Evolutionary conservation across 64 coral and sea anemone genomes (phyloP), one percentile per base, ranked within the genome.

Genomic region (Dendronephthya gigantea): DNA sequence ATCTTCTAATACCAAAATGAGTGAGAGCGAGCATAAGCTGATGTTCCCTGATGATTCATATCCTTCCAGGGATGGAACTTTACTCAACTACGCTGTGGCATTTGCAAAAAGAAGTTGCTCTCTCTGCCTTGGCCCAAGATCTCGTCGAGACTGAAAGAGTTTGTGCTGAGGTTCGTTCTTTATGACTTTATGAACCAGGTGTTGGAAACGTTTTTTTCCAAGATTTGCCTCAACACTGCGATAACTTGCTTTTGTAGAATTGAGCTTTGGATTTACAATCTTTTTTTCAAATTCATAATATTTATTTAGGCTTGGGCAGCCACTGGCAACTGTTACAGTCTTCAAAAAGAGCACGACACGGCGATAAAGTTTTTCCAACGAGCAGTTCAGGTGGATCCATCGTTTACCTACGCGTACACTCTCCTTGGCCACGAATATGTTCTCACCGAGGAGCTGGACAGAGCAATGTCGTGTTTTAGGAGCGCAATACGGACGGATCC

Each of bases 281-380:
- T 62, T n/a, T 62, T 2, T 22, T 62, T 37, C 19, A 83, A 37
- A 4, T 41, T 40, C n/a, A 12, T 83, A 9, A 8, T 51, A 34
- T 81, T 23, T 83, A 10, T 74, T 49, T 35, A 97, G 94, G 86
- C 94, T 5, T 97, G 94, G 94, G 93, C 92, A 81, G 94, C 92
- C 0, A 97, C 94, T 39, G 94, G 94, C 9, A 97, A 97, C 36
- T 97, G 94, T 36, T 97, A 93, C 35, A 97, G 94, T 89, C 35
- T 97, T 34, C 94, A 97, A 22, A 97, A 97, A 83, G 94, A 97
- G 74, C 94, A 97, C 79, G 94, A 97, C 49, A 97, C 94, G 16
- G 94, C 94, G 11, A 93, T 97, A 74, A 97, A 93, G 45, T 97
- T 97, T 50, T 97, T 97, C 35, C 94, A 97, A 56, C 89, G 94